Percentiles rank a stretch among this genome's conserved stretches.
These are phyloP conservation scores for Epirrhoe alternata DNA, from an alignment of 2,888 invertebrate species.

Conservation along the genomic window DNA sequence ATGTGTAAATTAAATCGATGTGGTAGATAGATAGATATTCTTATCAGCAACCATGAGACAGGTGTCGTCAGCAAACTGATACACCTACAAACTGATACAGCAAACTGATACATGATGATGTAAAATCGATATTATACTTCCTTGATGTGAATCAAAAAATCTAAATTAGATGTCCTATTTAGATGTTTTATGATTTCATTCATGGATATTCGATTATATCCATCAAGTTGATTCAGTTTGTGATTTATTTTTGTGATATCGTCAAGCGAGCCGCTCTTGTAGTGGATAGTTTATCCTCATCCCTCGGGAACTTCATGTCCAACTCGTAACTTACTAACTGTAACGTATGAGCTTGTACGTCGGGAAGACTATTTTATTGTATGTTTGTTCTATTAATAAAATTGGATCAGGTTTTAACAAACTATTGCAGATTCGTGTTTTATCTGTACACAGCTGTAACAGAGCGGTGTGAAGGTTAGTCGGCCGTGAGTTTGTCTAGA, in stretches of 20 bases:
- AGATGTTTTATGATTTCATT: background rate
- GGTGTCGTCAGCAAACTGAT: too few species aligned
- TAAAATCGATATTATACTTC: too few species aligned
- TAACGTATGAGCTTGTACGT: slow-evolving; percentile 29
- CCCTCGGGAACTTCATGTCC: slow-evolving; percentile 25
- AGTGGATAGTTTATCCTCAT: slow-evolving; percentile 19
- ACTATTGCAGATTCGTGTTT: background rate
- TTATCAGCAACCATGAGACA: too few species aligned
- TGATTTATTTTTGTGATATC: slow-evolving; percentile 16
- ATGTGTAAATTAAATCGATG: background rate
- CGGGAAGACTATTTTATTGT: slow-evolving; percentile 23
- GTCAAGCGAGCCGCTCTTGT: slow-evolving; percentile 9
- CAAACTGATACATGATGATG: too few species aligned
- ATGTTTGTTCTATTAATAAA: background rate
- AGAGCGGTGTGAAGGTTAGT: too few species aligned
- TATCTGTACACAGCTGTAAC: too few species aligned
- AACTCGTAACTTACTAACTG: slow-evolving; percentile 34
- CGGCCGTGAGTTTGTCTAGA: too few species aligned
- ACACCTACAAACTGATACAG: too few species aligned
- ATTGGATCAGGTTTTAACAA: background rate
- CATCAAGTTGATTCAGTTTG: slow-evolving; percentile 12
- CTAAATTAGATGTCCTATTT: too few species aligned
- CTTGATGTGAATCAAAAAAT: too few species aligned
- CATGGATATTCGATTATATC: background rate
- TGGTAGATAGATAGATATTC: too few species aligned